Base-by-base conservation (phyloP, 2,888 invertebrate species). In the Pediacus dermestoides region DNA sequence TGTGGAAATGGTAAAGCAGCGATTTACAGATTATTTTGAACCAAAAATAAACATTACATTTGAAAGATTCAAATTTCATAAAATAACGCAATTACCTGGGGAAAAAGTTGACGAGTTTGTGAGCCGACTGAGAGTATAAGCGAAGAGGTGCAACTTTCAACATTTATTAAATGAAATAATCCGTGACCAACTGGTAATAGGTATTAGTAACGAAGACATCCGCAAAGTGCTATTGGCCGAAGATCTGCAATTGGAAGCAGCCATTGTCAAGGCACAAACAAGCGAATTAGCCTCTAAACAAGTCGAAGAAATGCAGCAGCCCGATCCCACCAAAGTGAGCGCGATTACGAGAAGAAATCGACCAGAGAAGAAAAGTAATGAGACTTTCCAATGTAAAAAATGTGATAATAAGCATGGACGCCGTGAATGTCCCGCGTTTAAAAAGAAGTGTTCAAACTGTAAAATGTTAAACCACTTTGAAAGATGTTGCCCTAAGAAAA, bases 201-300 rank as follows among this genome's bases (percentile, higher is more conserved):
- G 8, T 16, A 12, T 28, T 2, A 4, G 3, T 3, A 28, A 8
- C 12, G 28, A 28, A 9, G 12, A 4, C 28, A 7, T 28, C 2
- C 9, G 28, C 8, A 12, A 28, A 28, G 12, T 9, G n/a, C 12
- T 28, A 12, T 10, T 28, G 11, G 11, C 10, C 15, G 13, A 34
- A 25, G 22, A 25, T 26, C 13, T 25, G 3, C 8, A 8, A 16
- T 13, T 25, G 4, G 26, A 34, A 14, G 23, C 6, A 15, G 13
- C 34, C 11, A 14, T 25, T 4, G 3, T 7, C 12, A 34, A 12
- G 12, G 23, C 13, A 11, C 23, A 25, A 34, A 13, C 34, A 7
- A 34, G 34, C 13, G 34, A 34, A 23, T 25, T 12, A 34, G 34
- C 21, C 8, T 11, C 12, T 12, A 9, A 34, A 13, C 34, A 34